These are phyloP conservation scores for Lysandra coridon DNA, from an alignment of 2,888 invertebrate genomes.

Conservation along the genomic window DNA sequence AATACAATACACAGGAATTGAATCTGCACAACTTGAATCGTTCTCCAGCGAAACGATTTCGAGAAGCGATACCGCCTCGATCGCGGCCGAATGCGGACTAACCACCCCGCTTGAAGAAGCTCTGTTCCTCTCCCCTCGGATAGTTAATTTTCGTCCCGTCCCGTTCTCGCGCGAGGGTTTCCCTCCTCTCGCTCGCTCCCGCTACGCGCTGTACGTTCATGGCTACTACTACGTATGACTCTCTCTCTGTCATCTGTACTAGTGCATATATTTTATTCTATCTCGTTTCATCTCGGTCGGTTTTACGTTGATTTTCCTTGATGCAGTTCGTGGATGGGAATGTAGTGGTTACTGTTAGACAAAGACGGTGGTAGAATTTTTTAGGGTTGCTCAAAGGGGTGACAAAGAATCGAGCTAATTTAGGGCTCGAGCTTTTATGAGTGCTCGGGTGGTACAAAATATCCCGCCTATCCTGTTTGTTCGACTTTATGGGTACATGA, in stretches of 20 bases:
- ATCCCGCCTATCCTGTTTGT: slow-evolving; percentile 80
- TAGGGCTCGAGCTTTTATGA: slow-evolving; percentile 78
- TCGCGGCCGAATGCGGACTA: slow-evolving; percentile 78
- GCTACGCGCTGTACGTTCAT: slow-evolving; percentile 65
- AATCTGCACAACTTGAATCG: slow-evolving; percentile 72
- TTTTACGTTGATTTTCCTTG: slow-evolving; percentile 79
- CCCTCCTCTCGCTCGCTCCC: slow-evolving; percentile 66
- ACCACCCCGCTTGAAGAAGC: slow-evolving; percentile 79
- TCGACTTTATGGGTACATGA: slow-evolving; percentile 75
- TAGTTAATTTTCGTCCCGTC: slow-evolving; percentile 72
- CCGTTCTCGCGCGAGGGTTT: slow-evolving; percentile 68
- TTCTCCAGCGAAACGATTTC: slow-evolving; percentile 51
- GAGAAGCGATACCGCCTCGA: slow-evolving; percentile 61
- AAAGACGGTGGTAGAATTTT: slow-evolving; percentile 78
- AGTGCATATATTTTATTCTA: slow-evolving; percentile 80
- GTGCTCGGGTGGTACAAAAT: slow-evolving; percentile 77
- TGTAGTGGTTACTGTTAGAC: slow-evolving; percentile 81
- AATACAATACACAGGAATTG: slow-evolving; percentile 61
- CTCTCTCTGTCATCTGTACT: slow-evolving; percentile 75
- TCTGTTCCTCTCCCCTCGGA: slow-evolving; percentile 77
- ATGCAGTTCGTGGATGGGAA: slow-evolving; percentile 80
- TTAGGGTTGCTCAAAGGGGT: slow-evolving; percentile 79
- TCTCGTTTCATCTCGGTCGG: slow-evolving; percentile 80
- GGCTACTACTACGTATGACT: slow-evolving; percentile 76
- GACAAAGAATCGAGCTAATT: slow-evolving; percentile 80